Conservation (phyloP, 2,888 invertebrate species). For the Bimastos eiseni region DNA sequence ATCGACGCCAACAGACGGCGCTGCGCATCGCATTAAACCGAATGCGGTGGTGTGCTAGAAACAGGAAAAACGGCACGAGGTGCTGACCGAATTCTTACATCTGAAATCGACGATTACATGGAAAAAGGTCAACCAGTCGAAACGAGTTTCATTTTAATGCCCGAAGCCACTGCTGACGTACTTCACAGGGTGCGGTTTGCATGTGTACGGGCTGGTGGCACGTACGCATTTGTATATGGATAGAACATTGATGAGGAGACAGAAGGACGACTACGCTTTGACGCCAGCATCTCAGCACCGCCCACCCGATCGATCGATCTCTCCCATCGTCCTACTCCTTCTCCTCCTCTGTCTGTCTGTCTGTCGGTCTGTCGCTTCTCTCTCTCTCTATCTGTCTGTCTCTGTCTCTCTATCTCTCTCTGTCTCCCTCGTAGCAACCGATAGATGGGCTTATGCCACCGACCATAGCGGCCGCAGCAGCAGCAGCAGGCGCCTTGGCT, state of each 20-base stretch:
- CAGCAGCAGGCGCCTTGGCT: background rate
- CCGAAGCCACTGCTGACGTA: background rate
- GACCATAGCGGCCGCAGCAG: background rate
- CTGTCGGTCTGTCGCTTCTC: background rate
- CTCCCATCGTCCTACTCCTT: background rate
- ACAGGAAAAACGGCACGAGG: background rate
- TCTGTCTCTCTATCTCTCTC: background rate
- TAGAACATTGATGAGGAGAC: background rate
- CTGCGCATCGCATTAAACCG: background rate
- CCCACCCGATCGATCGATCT: background rate
- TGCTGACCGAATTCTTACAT: background rate
- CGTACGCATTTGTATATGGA: background rate
- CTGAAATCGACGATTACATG: background rate
- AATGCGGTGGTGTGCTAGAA: background rate
- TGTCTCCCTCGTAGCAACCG: background rate
- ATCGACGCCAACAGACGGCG: background rate
- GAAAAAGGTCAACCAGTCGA: background rate
- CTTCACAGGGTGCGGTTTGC: background rate
- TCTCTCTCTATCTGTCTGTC: background rate
- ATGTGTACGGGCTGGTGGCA: too few relatives aligned
- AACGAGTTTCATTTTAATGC: background rate
- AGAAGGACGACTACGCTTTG: background rate
- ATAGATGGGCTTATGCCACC: background rate
- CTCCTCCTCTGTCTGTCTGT: background rate
- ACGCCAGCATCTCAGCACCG: conserved; percentile 13